Evolutionary conservation across 2,113 vertebrate genomes (phyloP), one percentile per base, ranked within the genome.

Genomic region (Dromaius novaehollandiae): DNA sequence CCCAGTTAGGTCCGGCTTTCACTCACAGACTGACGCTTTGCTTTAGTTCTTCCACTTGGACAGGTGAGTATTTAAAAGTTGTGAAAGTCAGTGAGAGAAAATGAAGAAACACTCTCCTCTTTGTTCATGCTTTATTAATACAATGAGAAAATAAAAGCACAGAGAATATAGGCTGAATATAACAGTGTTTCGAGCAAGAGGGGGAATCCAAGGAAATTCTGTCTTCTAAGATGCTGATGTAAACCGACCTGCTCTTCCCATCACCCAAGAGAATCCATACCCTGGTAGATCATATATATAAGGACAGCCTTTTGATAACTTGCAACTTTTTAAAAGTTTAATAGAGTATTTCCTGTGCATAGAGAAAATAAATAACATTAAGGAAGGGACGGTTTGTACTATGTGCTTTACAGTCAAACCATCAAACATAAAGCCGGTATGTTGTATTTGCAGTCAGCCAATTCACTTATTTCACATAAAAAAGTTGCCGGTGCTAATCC

Each of bases 391-490:
- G 24, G 28, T 24, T 40, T 11, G n/a, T 42, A 61, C 25, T 50
- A 19, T 16, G 18, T 0, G 1, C 5, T 85, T 82, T 22, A 25
- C 11, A 60, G 71, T 28, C 60, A 75, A 69, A 34, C 11, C 14
- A 75, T 81, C 22, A 79, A 32, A 80, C 19, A 50, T 50, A 28
- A 74, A 96, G 70, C 15, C 51, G 42, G 38, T 8, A 9, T 10
- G 20, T 9, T 68, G 74, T 16, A 34, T 25, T 82, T 94, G 74
- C 64, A 97, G 81, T 25, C 81, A 92, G 30, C 4, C 22, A 80
- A 36, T 93, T 95, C 81, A 73, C 92, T 87, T 96, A 73, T 77
- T 87, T 86, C 88, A 93, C 74, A 95, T 53, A 69, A 92, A 95
- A 91, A 96, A 89, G 21, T 68, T 95, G 91, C 61, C 56, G 53